Conservation (phyloP, 2,888 invertebrate genomes). For the Zygaena filipendulae region DNA sequence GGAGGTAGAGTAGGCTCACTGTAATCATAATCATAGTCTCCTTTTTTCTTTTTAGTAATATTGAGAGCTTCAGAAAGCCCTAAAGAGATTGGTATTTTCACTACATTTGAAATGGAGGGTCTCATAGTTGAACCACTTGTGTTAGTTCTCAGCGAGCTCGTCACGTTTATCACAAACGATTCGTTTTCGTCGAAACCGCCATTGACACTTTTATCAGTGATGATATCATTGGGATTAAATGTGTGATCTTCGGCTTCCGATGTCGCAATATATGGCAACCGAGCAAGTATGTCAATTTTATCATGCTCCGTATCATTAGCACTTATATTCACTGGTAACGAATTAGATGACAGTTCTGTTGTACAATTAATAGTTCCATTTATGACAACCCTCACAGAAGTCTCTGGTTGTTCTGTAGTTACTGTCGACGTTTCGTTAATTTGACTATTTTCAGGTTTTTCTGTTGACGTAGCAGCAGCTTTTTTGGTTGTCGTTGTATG, state of each 20-base stretch:
- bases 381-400: slow-evolving; percentile 42
- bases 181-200: slow-evolving; percentile 59
- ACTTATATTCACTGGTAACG: slow-evolving; percentile 35
- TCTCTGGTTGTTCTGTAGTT: slow-evolving; percentile 40
- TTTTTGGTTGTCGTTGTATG: slow-evolving; percentile 16
- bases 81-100: slow-evolving; percentile 36
- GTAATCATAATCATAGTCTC: slow-evolving; percentile 76
- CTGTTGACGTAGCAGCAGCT: slow-evolving; percentile 16
- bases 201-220: slow-evolving; percentile 39
- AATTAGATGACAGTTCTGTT: slow-evolving; percentile 49
- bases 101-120: slow-evolving; percentile 18
- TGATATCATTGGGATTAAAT: slow-evolving; percentile 44
- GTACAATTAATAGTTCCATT: slow-evolving; percentile 61
- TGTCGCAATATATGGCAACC: slow-evolving; percentile 33
- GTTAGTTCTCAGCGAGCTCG: slow-evolving; percentile 59
- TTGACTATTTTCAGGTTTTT: too few species aligned
- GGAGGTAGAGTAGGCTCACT: slow-evolving; percentile 79
- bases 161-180: slow-evolving; percentile 67
- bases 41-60: slow-evolving; percentile 66
- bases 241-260: slow-evolving; percentile 36
- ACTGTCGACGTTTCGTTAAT: neutral
- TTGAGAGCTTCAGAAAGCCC: slow-evolving; percentile 48
- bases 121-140: slow-evolving; percentile 30
- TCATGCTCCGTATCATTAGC: slow-evolving; percentile 31
- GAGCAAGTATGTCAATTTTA: slow-evolving; percentile 28